Base-by-base conservation (phyloP, 2,797 vertebrate species). In the Glossophaga mutica region DNA sequence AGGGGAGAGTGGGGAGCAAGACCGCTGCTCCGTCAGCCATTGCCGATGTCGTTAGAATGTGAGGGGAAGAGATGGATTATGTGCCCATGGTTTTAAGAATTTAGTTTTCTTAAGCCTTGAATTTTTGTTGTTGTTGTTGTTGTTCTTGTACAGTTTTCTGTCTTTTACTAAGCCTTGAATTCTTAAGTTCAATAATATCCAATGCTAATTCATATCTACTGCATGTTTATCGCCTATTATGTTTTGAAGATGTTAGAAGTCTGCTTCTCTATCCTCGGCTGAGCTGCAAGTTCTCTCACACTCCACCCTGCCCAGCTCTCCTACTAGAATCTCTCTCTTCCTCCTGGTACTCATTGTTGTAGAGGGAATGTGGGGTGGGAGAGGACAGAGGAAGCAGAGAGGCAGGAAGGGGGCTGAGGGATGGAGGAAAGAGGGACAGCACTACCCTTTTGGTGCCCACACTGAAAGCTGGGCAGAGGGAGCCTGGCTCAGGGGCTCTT, bases 1-100 rank as follows among this genome's bases (percentile, higher is more conserved):
- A 4, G 1, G 37, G 11, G 1, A 5, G 7, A 0, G 4, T 2
- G 19, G 50, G 29, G 15, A 71, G 44, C 6, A 5, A 39, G 57
- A n/a, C 29, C 2, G 1, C 29, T 16, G 1, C 29, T 16, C n/a
- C 57, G 46, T 14, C 42, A 52, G 44, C 44, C 6, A 15, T 15
- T 59, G 37, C 26, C 2, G 0, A 4, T 26, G 68, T 32, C 10
- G 5, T 48, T 86, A 34, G 42, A 39, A n/a, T 26, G 42, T 15
- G 21, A 44, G 50, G 3, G 24, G 76, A 79, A 71, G 32, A 79
- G 67, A 52, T 15, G 34, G 87, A 18, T 24, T 39, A 14, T 3
- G 71, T 71, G 5, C 8, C 19, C 42, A 21, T 0, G 5, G n/a
- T 73, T 39, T 65, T 70, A 82, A 87, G 32, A 70, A 68, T 55